These are phyloP conservation scores for Aricia agestis DNA, from an alignment of 1,140 invertebrate species.

Conservation along the genomic window DNA sequence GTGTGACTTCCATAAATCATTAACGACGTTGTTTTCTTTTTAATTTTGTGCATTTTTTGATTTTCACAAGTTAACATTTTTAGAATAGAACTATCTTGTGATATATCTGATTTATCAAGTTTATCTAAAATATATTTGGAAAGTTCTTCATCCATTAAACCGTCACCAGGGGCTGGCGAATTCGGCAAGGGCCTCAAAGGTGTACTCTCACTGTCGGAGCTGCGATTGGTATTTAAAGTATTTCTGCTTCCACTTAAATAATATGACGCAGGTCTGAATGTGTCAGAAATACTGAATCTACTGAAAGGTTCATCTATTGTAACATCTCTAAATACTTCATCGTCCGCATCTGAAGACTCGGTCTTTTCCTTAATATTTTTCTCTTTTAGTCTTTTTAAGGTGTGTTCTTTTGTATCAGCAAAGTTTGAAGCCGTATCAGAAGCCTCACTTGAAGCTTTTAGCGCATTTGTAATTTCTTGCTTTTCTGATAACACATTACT, in stretches of 20 bases:
- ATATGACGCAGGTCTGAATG: constrained; percentile 90
- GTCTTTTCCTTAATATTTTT: constrained; percentile 72
- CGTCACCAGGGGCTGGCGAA: constrained; percentile 83
- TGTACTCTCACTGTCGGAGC: constrained; percentile 88
- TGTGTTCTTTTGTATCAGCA: constrained; percentile 63
- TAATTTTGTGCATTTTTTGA: constrained; percentile 62
- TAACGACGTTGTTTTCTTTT: constrained; percentile 70
- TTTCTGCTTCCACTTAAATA: constrained; percentile 82
- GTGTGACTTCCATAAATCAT: constrained; percentile 75
- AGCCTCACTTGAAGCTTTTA: constrained; percentile 30
- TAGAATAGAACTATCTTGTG: constrained; percentile 67
- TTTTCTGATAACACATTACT: constrained; percentile 62
- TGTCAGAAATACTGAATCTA: constrained; percentile 89
- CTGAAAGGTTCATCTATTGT: constrained; percentile 62
- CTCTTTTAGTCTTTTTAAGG: constrained; percentile 59
- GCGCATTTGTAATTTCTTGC: constrained; percentile 29
- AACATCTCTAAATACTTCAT: constrained; percentile 86
- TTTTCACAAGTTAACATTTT: constrained; percentile 71
- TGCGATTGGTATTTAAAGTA: constrained; percentile 83
- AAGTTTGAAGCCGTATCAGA: constrained; percentile 61
- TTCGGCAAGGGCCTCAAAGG: constrained; percentile 89
- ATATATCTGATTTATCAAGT: constrained; percentile 65
- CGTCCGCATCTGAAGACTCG: constrained; percentile 89
- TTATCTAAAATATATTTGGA: constrained; percentile 70
- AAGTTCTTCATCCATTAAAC: constrained; percentile 71